Base-by-base conservation (phyloP, 2,888 invertebrate genomes). In the Amblyjoppa fuscipennis region DNA sequence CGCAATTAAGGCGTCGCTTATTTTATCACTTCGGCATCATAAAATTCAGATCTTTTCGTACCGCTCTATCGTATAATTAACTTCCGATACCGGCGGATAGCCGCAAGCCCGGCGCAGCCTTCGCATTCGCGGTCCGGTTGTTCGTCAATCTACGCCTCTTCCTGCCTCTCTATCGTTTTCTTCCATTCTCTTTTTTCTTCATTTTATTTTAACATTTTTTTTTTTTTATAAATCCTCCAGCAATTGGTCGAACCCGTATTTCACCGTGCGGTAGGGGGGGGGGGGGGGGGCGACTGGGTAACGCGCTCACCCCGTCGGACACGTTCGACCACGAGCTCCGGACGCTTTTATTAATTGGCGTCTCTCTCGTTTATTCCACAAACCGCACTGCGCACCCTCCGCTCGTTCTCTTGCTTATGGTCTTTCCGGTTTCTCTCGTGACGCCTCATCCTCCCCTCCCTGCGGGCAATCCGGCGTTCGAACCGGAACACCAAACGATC, bases 261-360 rank as follows among this genome's bases (percentile, higher is more conserved):
- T 85, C 73, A 83, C 73, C 71, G 76, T 49, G 59, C 41, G 64
- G 34, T 53, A 49, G 68, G 56, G 16, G 64, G 76, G 53, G 71
- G 59, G 61, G 31, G 34, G 34, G 34, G 5, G 34, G 34, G 34
- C 5, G 0, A 5, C 6, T 66, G 75, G 45, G 66, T 56, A 59
- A 64, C 74, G 51, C 80, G 71, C 51, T 83, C 64, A 73, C 41
- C 28, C 71, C 74, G 59, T 71, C 59, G 79, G 73, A 83, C 80
- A 73, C 76, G 79, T 69, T 71, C 81, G 76, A 83, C 83, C 85
- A 66, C 85, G 75, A 85, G 31, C 74, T 71, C 45, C 80, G 45
- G 80, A 83, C 75, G 85, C 70, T 85, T 83, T 85, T 85, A 83
- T 83, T 85, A 85, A 85, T 85, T 85, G 83, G 80, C 73, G 69